phyloP scores from a whole-genome alignment of 2,797 vertebrate genomes.

The Pitangus sulphuratus region DNA sequence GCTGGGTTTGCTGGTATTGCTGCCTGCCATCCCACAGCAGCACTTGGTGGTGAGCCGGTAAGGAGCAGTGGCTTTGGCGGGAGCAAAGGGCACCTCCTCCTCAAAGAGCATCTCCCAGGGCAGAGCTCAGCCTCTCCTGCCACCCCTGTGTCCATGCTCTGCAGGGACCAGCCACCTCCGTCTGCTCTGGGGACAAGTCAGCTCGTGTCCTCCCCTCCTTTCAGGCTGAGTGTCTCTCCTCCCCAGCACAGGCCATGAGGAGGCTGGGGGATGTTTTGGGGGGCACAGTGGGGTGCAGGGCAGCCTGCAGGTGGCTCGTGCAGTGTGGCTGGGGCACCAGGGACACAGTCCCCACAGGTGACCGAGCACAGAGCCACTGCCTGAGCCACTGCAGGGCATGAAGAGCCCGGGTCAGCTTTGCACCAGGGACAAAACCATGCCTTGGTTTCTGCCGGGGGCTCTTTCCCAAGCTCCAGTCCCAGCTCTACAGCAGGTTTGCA shows the following conservation, averaged over 20 bases:
- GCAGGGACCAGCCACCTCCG: background rate
- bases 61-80: background rate
- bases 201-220: background rate
- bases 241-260: background rate
- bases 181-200: background rate
- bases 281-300: background rate
- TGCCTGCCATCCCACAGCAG: background rate
- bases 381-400: background rate
- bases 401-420: background rate
- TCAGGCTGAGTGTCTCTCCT: background rate
- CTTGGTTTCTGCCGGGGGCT: background rate
- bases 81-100: background rate
- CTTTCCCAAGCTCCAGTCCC: background rate
- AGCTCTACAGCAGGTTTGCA: background rate
- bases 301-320: rapidly evolving
- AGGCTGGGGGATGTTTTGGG: background rate
- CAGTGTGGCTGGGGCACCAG: rapidly evolving
- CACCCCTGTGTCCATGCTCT: rapidly evolving
- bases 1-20: rapidly evolving
- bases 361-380: background rate
- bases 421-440: background rate
- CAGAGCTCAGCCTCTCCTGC: background rate
- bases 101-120: background rate
- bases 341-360: rapidly evolving
- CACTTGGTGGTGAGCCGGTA: background rate